These are phyloP conservation scores for Myrmecobius fasciatus DNA, from an alignment of 2,113 vertebrate species.

Conservation along the genomic window DNA sequence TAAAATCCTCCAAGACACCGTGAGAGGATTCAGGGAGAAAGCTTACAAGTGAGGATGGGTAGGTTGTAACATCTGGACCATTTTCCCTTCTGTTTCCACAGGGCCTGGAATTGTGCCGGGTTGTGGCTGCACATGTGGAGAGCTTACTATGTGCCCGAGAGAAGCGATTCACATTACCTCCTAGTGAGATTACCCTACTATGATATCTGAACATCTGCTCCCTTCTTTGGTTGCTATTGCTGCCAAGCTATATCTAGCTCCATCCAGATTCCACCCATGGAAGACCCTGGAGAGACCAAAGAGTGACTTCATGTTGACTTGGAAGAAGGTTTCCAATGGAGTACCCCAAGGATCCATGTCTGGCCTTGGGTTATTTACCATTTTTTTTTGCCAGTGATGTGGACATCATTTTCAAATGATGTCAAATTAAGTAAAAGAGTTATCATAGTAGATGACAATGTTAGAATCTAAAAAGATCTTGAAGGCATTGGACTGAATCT, in stretches of 20 bases:
- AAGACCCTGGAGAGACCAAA: slow-evolving; percentile 1
- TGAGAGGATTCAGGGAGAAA: neutral
- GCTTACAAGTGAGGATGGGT: neutral
- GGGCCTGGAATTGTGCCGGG: slow-evolving; percentile 95
- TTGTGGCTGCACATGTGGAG: slow-evolving; percentile 95
- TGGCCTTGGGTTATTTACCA: neutral
- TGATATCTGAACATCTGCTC: slow-evolving; percentile 75
- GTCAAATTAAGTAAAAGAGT: neutral
- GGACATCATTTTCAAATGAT: neutral
- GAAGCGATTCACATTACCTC: slow-evolving; percentile 94
- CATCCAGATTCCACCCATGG: neutral
- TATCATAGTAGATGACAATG: neutral
- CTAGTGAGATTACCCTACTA: slow-evolving; percentile 97
- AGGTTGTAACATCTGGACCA: neutral
- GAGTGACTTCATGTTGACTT: neutral
- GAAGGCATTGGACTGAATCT: neutral
- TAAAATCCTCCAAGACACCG: neutral
- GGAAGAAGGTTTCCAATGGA: neutral
- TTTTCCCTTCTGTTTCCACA: slow-evolving; percentile 66
- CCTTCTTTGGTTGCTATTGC: neutral
- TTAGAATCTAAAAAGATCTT: neutral
- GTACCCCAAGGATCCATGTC: neutral
- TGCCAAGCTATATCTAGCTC: neutral
- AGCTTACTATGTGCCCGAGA: slow-evolving; percentile 91
- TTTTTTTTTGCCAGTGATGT: neutral